A percentile compares a stretch with the other conserved stretches of the same genome.
phyloP scores from a whole-genome alignment of 2,888 invertebrate species.

The Branchinecta sandiegonensis region DNA sequence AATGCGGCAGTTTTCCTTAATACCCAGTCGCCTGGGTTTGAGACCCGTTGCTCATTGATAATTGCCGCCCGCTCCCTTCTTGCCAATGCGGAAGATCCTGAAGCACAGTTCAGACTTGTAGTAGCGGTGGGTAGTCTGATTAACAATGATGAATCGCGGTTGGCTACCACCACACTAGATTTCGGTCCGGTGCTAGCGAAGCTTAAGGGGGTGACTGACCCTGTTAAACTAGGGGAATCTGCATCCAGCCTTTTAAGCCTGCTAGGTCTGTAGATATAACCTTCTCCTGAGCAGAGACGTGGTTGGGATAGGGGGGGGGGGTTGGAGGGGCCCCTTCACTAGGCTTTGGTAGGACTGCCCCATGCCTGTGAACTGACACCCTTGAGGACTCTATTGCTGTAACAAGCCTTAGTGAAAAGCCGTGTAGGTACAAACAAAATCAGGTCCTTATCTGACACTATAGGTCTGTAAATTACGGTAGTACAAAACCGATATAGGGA shows the following conservation, averaged over 20 bases:
- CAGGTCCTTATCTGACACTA: too few species aligned
- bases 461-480: too few species aligned
- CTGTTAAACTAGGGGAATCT: conserved; percentile 32
- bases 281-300: too few species aligned
- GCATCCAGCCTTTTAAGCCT: conserved; percentile 26
- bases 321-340: too few species aligned
- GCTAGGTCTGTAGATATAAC: background rate
- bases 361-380: too few species aligned
- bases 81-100: conserved; percentile 46
- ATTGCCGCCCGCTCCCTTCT: conserved; percentile 37
- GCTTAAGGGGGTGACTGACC: conserved; percentile 27
- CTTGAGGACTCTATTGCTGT: too few species aligned
- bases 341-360: too few species aligned
- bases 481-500: too few species aligned
- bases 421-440: too few species aligned
- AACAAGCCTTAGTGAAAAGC: too few species aligned
- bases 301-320: too few species aligned
- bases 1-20: conserved; percentile 47
- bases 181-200: conserved; percentile 2
- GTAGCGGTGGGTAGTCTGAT: conserved; percentile 60
- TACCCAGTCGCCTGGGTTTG: conserved; percentile 22
- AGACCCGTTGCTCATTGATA: conserved; percentile 17
- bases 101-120: conserved; percentile 58
- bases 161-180: conserved; percentile 23
- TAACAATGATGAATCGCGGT: conserved; percentile 30